phyloP scores from a whole-genome alignment of 2,113 vertebrate species.

The Dipodomys spectabilis region DNA sequence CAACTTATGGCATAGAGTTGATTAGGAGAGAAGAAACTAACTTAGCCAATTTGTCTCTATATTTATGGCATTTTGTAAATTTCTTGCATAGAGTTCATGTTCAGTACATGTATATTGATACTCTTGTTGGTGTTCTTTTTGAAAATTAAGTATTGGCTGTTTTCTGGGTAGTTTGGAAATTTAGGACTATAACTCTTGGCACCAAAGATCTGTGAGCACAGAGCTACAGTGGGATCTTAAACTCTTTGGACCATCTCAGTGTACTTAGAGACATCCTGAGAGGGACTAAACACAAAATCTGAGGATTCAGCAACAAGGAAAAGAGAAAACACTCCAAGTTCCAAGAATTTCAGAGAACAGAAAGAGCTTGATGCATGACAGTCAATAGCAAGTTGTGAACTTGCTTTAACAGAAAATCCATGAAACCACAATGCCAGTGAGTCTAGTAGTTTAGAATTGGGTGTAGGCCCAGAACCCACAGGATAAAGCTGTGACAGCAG shows the following conservation, averaged over 20 bases:
- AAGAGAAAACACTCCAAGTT: not conserved
- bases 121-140: not conserved
- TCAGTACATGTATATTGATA: not conserved
- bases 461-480: constrained; percentile 23
- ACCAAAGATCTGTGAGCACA: not conserved
- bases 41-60: not conserved
- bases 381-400: not conserved
- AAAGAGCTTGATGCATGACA: not conserved
- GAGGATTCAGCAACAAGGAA: constrained; percentile 6
- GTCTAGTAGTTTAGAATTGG: constrained; percentile 41
- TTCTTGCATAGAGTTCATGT: not conserved
- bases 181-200: not conserved
- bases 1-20: constrained; percentile 7
- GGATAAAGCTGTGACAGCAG: constrained; percentile 25
- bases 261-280: not conserved
- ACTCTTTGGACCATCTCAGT: not conserved
- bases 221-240: not conserved
- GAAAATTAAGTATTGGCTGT: not conserved
- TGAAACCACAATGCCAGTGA: constrained; percentile 31
- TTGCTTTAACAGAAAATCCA: not conserved
- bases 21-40: constrained; percentile 1
- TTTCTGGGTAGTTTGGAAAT: not conserved
- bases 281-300: not conserved
- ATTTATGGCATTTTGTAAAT: constrained; percentile 3
- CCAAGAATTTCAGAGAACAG: not conserved